A percentile compares a stretch with the other conserved stretches of the same genome.
Conservation (phyloP, 2,888 invertebrate genomes). For the Germaria angustata region DNA sequence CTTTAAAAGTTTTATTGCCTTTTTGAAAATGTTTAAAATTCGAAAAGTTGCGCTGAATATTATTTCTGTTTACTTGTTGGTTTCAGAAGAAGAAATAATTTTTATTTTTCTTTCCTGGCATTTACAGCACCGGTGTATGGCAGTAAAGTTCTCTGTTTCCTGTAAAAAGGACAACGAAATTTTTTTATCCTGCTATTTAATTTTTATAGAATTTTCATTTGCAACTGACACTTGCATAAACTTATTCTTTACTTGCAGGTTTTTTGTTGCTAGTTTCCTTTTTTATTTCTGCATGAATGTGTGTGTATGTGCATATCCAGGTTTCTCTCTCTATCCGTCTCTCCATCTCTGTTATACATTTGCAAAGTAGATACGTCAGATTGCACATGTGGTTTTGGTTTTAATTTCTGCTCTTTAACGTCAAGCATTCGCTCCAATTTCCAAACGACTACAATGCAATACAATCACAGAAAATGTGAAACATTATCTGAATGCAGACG, state of each 20-base stretch:
- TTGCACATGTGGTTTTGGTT: slow-evolving; percentile 59
- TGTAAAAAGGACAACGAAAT: neutral
- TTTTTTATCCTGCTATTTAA: slow-evolving; percentile 42
- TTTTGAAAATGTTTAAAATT: slow-evolving; percentile 11
- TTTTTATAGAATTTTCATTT: slow-evolving; percentile 54
- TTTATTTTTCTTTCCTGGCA: slow-evolving; percentile 24
- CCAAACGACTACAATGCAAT: neutral
- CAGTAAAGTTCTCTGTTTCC: slow-evolving; percentile 19
- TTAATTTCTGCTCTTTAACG: slow-evolving; percentile 37
- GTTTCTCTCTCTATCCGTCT: too few species aligned
- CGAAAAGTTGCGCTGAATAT: neutral
- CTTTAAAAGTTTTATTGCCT: slow-evolving; percentile 8
- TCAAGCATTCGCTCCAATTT: neutral
- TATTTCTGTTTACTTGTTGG: neutral
- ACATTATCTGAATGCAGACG: neutral
- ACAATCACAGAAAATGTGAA: neutral
- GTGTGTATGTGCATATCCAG: neutral
- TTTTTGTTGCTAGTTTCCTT: neutral
- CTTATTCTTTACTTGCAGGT: neutral
- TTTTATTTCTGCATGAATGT: neutral
- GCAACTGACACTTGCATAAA: slow-evolving; percentile 47
- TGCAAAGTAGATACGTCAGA: slow-evolving; percentile 47
- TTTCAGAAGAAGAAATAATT: neutral
- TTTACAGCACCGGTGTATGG: slow-evolving; percentile 26
- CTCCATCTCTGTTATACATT: neutral